Evolutionary conservation across 2,113 vertebrate genomes (phyloP).

Genomic region (Chitala chitala): DNA sequence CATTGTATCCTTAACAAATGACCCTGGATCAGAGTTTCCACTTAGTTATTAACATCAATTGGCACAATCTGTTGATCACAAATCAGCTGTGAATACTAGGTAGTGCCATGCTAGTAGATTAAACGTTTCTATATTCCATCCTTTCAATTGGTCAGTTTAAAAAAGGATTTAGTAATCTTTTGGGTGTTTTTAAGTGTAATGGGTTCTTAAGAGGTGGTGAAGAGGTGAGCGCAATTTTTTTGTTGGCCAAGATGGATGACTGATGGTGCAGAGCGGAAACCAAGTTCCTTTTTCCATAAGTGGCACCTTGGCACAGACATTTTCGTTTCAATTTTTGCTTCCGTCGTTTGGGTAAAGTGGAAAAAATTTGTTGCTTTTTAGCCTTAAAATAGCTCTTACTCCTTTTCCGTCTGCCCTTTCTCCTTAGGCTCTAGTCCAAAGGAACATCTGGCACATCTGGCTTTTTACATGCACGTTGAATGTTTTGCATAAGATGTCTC

Average conservation of each 20-base stretch:
- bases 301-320: too few relatives aligned
- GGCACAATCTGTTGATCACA: neutral
- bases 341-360: too few relatives aligned
- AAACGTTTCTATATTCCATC: neutral
- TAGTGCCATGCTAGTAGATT: neutral
- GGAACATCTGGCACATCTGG: constrained; percentile 8
- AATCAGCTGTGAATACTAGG: neutral
- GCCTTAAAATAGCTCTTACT: neutral
- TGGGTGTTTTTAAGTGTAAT: too few relatives aligned
- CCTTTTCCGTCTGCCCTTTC: neutral
- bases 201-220: too few relatives aligned
- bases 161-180: too few relatives aligned
- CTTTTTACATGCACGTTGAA: neutral
- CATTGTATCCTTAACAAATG: neutral
- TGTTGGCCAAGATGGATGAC: too few relatives aligned
- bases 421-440: constrained; percentile 10
- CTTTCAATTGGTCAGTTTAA: too few relatives aligned
- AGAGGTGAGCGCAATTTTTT: too few relatives aligned
- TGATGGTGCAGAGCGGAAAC: too few relatives aligned
- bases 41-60: neutral
- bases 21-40: neutral
- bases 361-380: neutral
- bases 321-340: too few relatives aligned
- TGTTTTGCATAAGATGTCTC: too few relatives aligned
- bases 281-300: too few relatives aligned